Conservation (phyloP, 2,888 invertebrate species). For the Tricholauxania praeusta region DNA sequence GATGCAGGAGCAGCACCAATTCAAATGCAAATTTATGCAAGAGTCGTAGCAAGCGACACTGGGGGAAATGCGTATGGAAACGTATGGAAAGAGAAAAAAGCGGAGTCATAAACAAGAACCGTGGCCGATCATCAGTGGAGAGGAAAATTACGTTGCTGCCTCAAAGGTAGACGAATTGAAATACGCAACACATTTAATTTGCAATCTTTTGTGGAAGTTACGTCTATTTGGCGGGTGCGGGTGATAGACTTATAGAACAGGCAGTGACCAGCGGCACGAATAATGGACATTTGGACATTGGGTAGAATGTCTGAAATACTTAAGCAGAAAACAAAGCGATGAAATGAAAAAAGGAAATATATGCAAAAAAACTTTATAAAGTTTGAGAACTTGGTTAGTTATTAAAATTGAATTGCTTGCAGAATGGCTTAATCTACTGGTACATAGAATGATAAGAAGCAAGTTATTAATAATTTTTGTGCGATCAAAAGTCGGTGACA, state of each 20-base stretch:
- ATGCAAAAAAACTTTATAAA: too few species aligned
- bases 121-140: conserved; percentile 13
- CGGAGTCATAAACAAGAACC: not conserved
- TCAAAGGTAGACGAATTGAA: not conserved
- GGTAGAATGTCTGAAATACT: too few species aligned
- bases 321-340: too few species aligned
- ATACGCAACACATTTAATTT: conserved; percentile 19
- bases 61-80: not conserved
- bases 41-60: not conserved
- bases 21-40: conserved; percentile 23
- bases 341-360: too few species aligned
- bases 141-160: conserved; percentile 14
- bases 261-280: not conserved
- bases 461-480: too few species aligned
- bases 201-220: not conserved
- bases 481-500: too few species aligned
- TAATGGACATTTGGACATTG: not conserved
- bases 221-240: too few species aligned
- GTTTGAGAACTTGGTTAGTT: too few species aligned
- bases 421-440: too few species aligned
- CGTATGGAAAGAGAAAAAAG: not conserved
- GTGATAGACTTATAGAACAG: too few species aligned
- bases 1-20: not conserved
- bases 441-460: too few species aligned
- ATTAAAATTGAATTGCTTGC: too few species aligned